Evolutionary conservation across 2,888 invertebrate species (phyloP), one percentile per base, ranked within the genome.

Genomic region (Eretmocerus hayati): DNA sequence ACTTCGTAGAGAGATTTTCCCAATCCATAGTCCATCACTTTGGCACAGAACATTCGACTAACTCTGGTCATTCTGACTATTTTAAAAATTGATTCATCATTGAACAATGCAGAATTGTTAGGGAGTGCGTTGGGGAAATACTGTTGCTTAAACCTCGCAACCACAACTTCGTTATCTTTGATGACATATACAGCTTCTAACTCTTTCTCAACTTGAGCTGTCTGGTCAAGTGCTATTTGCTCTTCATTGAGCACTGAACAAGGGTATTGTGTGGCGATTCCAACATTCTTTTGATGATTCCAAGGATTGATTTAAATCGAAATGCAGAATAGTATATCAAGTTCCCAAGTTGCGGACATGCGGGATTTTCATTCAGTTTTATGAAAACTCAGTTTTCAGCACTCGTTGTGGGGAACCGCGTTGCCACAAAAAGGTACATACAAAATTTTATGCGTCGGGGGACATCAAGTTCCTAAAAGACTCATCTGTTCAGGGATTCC

Each of bases 81-180:
- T 11, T 8, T 11, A 30, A 13, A 11, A 31, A 41, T 31, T 13
- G 8, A 6, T 19, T 21, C 31, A 41, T 31, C 31, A 20, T 31
- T 31, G 13, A 41, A 18, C 6, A 13, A n/a, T 11, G 21, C 31
- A 13, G 30, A 11, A 31, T 41, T 41, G 20, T 41, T 18, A n/a
- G 30, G 30, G 20, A 31, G 31, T 18, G 30, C 31, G 2, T 8
- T 11, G n/a, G 31, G 20, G 16, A 31, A 26, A 5, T 6, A 23
- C n/a, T 23, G 23, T 13, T 31, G 11, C 18, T 31, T 19, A 15
- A 20, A 31, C 9, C 15, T 30, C n/a, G 31, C n/a, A n/a, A n/a
- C n/a, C 30, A n/a, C n/a, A 37, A 44, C 36, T 15, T 44, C n/a
- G n/a, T 37, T 19, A n/a, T 19, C 18, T 30, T 35, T 30, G 20